Evolutionary conservation across 2,113 vertebrate genomes (phyloP), one percentile per base, ranked within the genome.

Genomic region (Merops nubicus): DNA sequence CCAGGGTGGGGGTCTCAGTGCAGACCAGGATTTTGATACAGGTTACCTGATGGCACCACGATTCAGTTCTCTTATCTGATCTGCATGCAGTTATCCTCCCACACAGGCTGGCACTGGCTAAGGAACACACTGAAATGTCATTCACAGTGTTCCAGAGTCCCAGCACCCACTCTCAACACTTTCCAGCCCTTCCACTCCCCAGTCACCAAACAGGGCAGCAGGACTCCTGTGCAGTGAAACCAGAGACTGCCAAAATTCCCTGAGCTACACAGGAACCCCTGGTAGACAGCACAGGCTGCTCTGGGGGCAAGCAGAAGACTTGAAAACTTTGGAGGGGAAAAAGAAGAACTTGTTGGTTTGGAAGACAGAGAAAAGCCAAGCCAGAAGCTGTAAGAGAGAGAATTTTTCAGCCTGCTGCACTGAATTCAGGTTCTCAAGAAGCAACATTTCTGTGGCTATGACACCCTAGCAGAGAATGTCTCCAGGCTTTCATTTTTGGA

Each of bases 51-150:
- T 5, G 15, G 28, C 15, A 15, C 75, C 14, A 43, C 8, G 0
- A 31, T 26, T 40, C 82, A 48, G 5, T 65, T 72, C 40, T 47
- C 9, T 0, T 9, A 6, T 22, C 15, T 80, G 7, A 18, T 45
- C 34, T 29, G 38, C 0, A 4, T 17, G 17, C 54, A 50, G 12
- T 0, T 20, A 0, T 6, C 12, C 33, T 29, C 36, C 19, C 10
- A 9, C 2, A 8, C 21, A 54, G 33, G 5, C 18, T 29, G 3
- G 2, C 3, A 11, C 29, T 2, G 34, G 36, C 45, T 70, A 13
- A 47, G 7, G 63, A 7, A 84, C 69, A 64, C 1, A 9, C 0
- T 6, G 57, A n/a, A 54, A 47, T 17, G 16, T 2, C 70, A 20
- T 9, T 19, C 42, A n/a, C n/a, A n/a, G n/a, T n/a, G n/a, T n/a